Evolutionary conservation across 92 coral and sea anemone genomes (phyloP).

Genomic region (Plumapathes pennacea): DNA sequence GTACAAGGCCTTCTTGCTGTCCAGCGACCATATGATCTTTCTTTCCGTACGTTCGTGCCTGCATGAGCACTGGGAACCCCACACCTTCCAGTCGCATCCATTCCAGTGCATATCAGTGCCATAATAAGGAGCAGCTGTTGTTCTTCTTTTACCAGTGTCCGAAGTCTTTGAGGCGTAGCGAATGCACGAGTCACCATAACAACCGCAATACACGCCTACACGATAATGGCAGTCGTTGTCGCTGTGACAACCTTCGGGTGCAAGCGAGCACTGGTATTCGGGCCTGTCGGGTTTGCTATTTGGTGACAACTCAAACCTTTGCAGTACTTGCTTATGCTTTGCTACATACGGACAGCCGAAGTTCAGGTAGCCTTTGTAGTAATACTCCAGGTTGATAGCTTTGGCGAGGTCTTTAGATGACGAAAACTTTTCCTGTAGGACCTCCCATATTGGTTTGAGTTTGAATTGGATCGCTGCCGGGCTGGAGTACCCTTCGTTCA

Average conservation of each 20-base stretch:
- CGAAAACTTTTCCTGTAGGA: constrained; percentile 13
- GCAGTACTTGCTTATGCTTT: background rate
- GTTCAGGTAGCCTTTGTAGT: constrained; percentile 25
- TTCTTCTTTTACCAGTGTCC: background rate
- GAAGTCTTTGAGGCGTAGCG: background rate
- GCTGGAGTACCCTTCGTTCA: constrained; percentile 11
- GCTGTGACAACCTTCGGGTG: constrained; percentile 30
- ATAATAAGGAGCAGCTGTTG: background rate
- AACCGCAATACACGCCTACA: constrained; percentile 17
- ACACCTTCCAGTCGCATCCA: constrained; percentile 37
- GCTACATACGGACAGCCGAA: constrained; percentile 12
- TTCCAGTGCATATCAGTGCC: constrained; percentile 7
- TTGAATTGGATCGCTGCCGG: constrained; percentile 8
- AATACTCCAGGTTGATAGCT: constrained; percentile 35
- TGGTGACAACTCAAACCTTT: constrained; percentile 26
- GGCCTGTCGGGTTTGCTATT: constrained; percentile 1
- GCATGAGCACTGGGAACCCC: constrained; percentile 13
- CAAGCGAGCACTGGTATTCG: constrained; percentile 28
- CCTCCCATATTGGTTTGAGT: constrained; percentile 40
- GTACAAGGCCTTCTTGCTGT: background rate
- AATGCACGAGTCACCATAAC: constrained; percentile 27
- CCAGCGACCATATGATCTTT: constrained; percentile 1
- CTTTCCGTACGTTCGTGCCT: background rate
- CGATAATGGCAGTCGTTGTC: constrained; percentile 28
- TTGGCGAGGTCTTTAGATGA: constrained; percentile 11